A percentile compares a stretch with the other conserved stretches of the same genome.
These are phyloP conservation scores for Parthenolecanium corni DNA, from an alignment of 2,888 invertebrate species.

Conservation along the genomic window DNA sequence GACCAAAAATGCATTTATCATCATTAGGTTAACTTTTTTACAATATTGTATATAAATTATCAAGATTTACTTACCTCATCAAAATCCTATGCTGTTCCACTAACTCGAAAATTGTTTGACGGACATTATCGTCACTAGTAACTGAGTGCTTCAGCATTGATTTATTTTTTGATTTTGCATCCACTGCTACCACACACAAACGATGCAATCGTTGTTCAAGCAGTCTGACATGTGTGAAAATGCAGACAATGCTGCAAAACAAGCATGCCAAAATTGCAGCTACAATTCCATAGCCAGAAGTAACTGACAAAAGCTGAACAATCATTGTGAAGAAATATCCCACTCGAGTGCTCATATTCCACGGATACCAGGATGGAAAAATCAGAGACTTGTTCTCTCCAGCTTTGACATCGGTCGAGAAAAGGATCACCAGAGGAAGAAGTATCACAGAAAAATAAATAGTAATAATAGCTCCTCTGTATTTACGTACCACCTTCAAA, in stretches of 20 bases:
- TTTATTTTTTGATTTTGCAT: too few relatives aligned
- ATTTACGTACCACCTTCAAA: background rate
- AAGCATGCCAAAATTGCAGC: background rate
- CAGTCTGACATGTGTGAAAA: too few relatives aligned
- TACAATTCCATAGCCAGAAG: background rate
- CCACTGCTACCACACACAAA: too few relatives aligned
- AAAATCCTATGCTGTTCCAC: too few relatives aligned
- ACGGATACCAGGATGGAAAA: constrained; percentile 1
- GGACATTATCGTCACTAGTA: too few relatives aligned
- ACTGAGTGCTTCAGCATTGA: too few relatives aligned
- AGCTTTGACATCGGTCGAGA: background rate
- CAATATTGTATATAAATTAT: too few relatives aligned
- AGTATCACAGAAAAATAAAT: background rate
- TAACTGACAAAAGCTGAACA: background rate
- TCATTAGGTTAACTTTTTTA: too few relatives aligned
- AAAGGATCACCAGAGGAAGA: background rate
- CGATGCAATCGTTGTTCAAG: too few relatives aligned
- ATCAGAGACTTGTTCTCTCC: background rate
- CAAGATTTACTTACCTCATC: too few relatives aligned
- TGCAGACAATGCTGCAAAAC: background rate
- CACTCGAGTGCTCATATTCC: background rate
- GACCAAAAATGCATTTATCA: too few relatives aligned
- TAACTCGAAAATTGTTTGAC: too few relatives aligned
- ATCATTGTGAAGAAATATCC: background rate
- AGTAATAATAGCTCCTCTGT: background rate